Evolutionary conservation across 1,140 invertebrate genomes (phyloP).

Genomic region (Drosophila albomicans): DNA sequence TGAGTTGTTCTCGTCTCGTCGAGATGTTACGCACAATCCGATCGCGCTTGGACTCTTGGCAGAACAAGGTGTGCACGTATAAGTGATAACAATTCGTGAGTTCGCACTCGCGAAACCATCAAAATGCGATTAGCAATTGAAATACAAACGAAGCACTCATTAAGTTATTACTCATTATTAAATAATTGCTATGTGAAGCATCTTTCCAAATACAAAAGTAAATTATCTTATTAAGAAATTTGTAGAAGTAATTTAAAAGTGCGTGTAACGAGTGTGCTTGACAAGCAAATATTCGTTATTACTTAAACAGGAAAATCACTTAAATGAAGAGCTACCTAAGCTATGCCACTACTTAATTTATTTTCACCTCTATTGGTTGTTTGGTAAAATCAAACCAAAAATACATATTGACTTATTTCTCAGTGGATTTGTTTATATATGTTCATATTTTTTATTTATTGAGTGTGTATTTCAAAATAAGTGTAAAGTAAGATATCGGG

Average conservation of each 20-base stretch:
- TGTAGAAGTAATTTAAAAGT: not conserved
- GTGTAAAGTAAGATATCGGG: too few relatives aligned
- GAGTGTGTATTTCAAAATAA: too few relatives aligned
- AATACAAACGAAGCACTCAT: not conserved
- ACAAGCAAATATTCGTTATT: not conserved
- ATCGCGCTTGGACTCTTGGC: constrained; percentile 14
- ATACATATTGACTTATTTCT: too few relatives aligned
- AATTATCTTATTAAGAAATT: too few relatives aligned
- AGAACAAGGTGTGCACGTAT: constrained; percentile 18
- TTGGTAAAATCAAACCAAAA: too few relatives aligned
- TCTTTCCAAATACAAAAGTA: not conserved
- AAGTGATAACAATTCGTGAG: not conserved
- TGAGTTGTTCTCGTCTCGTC: constrained; percentile 9
- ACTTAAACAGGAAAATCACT: too few relatives aligned
- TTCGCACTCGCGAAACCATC: not conserved
- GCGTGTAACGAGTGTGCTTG: not conserved
- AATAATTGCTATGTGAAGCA: not conserved
- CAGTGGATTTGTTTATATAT: too few relatives aligned
- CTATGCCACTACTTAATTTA: too few relatives aligned
- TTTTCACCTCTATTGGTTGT: too few relatives aligned
- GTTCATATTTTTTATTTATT: too few relatives aligned
- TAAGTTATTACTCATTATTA: not conserved
- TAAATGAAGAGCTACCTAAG: too few relatives aligned
- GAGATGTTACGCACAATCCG: constrained; percentile 32
- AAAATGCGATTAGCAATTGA: not conserved